Evolutionary conservation across 2,113 vertebrate species (phyloP).

Genomic region (Mormoops blainvillei): DNA sequence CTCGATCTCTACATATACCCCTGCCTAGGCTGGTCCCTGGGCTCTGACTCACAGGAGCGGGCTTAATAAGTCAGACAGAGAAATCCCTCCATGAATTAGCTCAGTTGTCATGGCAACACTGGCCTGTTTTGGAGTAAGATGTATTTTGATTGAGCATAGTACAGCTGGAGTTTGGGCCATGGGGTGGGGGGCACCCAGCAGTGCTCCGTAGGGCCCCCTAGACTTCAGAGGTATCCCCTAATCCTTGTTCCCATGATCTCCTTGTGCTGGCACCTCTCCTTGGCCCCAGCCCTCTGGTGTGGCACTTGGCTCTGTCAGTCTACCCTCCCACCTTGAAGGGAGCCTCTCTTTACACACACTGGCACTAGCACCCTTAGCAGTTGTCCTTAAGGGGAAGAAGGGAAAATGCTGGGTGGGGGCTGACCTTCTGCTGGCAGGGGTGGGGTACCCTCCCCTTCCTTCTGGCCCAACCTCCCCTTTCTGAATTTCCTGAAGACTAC

Average conservation of each 20-base stretch:
- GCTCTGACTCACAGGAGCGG: constrained; percentile 69
- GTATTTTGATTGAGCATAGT: constrained; percentile 72
- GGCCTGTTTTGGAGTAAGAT: constrained; percentile 76
- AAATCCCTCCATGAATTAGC: constrained; percentile 74
- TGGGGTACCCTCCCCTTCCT: background rate
- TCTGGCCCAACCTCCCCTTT: background rate
- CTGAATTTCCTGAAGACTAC: background rate
- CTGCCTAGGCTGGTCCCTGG: background rate
- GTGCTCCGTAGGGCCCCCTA: background rate
- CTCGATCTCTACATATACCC: background rate
- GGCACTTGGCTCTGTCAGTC: background rate
- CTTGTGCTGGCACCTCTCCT: background rate
- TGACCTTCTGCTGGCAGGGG: background rate
- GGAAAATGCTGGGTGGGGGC: background rate
- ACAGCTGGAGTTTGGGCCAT: constrained; percentile 66
- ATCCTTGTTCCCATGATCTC: too few relatives aligned
- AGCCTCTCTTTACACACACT: background rate
- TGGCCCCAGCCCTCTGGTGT: too few relatives aligned
- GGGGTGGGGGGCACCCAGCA: background rate
- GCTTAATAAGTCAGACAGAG: constrained; percentile 60
- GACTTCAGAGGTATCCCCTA: background rate
- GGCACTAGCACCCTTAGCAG: background rate
- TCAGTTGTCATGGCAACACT: constrained; percentile 66
- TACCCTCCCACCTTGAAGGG: background rate
- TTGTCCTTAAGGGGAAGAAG: background rate